Evolutionary conservation across 2,888 invertebrate species (phyloP), one percentile per base, ranked within the genome.

Genomic region (Brachyptera risi): DNA sequence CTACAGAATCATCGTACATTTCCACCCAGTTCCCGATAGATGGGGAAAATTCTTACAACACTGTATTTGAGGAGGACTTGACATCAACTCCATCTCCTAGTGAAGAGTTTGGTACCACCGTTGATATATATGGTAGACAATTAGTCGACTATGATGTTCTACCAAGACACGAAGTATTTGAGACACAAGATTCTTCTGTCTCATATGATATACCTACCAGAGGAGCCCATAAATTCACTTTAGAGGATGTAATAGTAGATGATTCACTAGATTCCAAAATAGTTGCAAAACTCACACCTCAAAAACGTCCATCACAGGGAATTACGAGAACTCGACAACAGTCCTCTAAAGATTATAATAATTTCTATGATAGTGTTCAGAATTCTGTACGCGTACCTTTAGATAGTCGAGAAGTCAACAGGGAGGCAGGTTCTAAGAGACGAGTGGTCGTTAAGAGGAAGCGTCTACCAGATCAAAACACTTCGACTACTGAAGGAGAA

Each of bases 391-490:
- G 17, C 35, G 44, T 11, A 4, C 21, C 19, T 3, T 9, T 5
- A 5, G 51, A 51, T 19, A 37, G 37, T 21, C 17, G 13, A n/a
- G 47, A 47, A n/a, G 47, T 23, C 57, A 42, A 19, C 17, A 7
- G 38, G 1, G 57, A 7, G 31, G 35, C 50, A 4, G 50, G 15
- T 40, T 24, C 17, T 21, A 60, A 60, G 44, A 17, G 60, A 9
- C 37, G 60, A 5, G 57, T 42, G 9, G 56, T 62, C 15, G 49
- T 59, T 40, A 62, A 56, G 49, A 62, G 44, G 49, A 59, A 59
- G 54, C 50, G 38, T 5, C 54, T 58, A 11, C 44, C 35, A 3
- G 47, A 35, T 11, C 56, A 27, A 27, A 49, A 49, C 56, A 49
- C 17, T 27, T 19, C 44, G 9, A 47, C 57, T n/a, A 26, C 51